Evolutionary conservation across 1,140 invertebrate species (phyloP).

Genomic region (Dreissena polymorpha): DNA sequence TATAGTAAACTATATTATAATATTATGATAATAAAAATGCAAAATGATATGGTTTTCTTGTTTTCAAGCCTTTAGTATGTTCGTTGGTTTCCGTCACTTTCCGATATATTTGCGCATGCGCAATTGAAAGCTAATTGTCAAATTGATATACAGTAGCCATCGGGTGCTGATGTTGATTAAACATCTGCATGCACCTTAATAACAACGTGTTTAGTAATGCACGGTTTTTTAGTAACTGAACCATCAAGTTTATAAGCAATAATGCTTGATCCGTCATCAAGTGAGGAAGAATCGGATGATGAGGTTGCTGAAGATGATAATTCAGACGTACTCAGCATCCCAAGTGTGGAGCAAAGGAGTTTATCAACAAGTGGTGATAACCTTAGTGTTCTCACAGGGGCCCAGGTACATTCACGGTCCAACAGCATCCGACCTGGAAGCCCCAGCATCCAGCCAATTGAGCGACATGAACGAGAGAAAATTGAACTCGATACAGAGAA

Average conservation of each 20-base stretch:
- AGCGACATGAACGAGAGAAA: conserved; percentile 83
- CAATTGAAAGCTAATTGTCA: neutral
- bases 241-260: conserved; percentile 36
- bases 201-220: no score
- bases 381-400: conserved; percentile 75
- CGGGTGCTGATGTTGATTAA: neutral
- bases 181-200: no score
- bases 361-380: conserved; percentile 80
- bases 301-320: conserved; percentile 80
- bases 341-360: conserved; percentile 77
- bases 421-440: conserved; percentile 88
- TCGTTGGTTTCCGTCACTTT: neutral
- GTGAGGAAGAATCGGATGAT: conserved; percentile 79
- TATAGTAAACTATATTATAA: no score
- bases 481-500: conserved; percentile 75
- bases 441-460: conserved; percentile 90
- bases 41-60: no score
- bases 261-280: conserved; percentile 82
- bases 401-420: conserved; percentile 76
- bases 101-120: conserved; percentile 32
- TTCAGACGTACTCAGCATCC: conserved; percentile 78
- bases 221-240: no score
- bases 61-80: no score
- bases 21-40: no score
- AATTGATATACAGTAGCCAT: neutral